Percentiles rank a stretch among this genome's conserved stretches.
These are phyloP conservation scores for Apistogramma diplotaenia DNA, from an alignment of 2,113 vertebrate genomes.

Conservation along the genomic window DNA sequence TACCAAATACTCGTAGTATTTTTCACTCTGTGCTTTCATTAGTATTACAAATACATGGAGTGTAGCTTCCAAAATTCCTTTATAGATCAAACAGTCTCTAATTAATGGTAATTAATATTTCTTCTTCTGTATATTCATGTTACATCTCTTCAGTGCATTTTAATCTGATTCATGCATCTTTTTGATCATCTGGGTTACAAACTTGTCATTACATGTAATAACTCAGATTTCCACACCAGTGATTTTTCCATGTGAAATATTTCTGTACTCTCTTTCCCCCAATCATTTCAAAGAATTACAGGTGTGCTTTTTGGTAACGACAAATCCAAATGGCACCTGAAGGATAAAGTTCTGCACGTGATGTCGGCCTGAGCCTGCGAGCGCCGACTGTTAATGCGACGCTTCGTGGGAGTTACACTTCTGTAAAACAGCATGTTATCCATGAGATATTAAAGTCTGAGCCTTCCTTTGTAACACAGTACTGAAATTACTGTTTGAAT, in stretches of 20 bases:
- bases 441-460: background rate
- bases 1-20: background rate
- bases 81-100: background rate
- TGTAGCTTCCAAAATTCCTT: background rate
- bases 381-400: background rate
- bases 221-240: background rate
- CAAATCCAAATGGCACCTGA: background rate
- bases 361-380: background rate
- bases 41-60: background rate
- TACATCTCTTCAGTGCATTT: background rate
- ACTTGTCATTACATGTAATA: background rate
- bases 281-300: background rate
- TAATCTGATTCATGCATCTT: background rate
- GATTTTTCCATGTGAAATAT: background rate
- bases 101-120: background rate
- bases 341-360: background rate
- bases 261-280: background rate
- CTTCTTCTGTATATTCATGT: background rate
- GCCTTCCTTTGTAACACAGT: background rate
- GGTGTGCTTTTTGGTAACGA: slow-evolving; percentile 7
- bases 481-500: too few species aligned
- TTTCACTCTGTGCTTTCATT: background rate
- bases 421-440: background rate
- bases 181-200: too few species aligned
- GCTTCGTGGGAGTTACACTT: background rate